Evolutionary conservation across 2,797 vertebrate genomes (phyloP).

Genomic region (Onychomys arenicola): DNA sequence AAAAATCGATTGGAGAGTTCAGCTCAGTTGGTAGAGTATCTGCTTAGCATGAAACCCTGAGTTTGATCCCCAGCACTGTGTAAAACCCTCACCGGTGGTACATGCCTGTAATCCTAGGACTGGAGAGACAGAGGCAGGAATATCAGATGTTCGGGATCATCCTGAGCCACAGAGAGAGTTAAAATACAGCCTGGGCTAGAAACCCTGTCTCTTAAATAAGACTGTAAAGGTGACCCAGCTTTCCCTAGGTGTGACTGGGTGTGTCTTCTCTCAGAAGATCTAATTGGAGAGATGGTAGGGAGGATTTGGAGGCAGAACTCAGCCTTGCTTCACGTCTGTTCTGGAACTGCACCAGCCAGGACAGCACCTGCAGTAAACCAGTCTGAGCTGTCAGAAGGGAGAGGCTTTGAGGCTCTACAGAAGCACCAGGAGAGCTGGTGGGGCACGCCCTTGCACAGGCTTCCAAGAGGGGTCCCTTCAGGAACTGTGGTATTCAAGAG

Average conservation of each 20-base stretch:
- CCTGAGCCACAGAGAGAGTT: not conserved
- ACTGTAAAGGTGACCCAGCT: not conserved
- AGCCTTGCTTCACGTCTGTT: not conserved
- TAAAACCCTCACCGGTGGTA: not conserved
- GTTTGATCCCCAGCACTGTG: not conserved
- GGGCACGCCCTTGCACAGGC: not conserved
- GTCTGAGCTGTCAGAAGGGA: not conserved
- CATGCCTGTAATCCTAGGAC: not conserved
- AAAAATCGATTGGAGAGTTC: not conserved
- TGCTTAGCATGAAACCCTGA: not conserved
- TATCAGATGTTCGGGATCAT: not conserved
- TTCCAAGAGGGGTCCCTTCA: not conserved
- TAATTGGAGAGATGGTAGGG: not conserved
- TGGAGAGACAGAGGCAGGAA: not conserved
- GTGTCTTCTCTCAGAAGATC: not conserved
- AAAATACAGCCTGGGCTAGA: not conserved
- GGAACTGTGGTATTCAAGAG: not conserved
- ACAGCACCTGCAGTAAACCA: not conserved
- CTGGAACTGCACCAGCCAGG: not conserved
- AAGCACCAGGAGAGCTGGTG: not conserved
- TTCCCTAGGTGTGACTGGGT: not conserved
- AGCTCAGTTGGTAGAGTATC: too few relatives aligned
- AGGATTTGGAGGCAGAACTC: not conserved
- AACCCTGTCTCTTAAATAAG: not conserved
- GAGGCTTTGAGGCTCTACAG: not conserved